Base-by-base conservation (phyloP, 1,140 invertebrate species). In the Drosophila sproati region DNA sequence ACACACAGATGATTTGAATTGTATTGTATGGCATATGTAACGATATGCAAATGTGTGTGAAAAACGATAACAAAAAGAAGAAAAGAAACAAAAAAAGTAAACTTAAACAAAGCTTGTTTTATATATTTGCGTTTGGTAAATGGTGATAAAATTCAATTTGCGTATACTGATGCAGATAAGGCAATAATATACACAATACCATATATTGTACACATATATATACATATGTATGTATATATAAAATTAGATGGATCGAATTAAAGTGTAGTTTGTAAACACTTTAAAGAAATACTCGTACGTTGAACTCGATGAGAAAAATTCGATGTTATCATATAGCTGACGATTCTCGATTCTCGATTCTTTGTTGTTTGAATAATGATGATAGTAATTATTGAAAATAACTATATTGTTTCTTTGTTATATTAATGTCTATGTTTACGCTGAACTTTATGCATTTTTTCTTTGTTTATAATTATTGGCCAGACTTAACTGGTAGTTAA, bases 21-120 rank as follows among this genome's bases (percentile, higher is more conserved):
- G 31, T 73, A 73, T 54, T 73, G 55, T 60, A 60, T 60, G 70
- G 63, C 32, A 68, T 68, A 67, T 73, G 70, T 73, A 73, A 73
- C 59, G 62, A 57, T 66, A 73, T 66, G 62, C 70, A 62, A 52
- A 50, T 64, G 68, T 64, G 68, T 71, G 61, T 43, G 31, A 57
- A 67, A 67, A 73, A 35, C 34, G 37, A 63, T 47, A 56, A 45
- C 31, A 57, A 56, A 29, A 52, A 32, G 35, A 57, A 47, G 7
- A 29, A 29, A 48, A 60, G 34, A 60, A 43, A 20, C 20, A 20
- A 56, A 57, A 55, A 28, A 55, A 54, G 34, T 47, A 39, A 73
- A 68, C 45, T 57, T 43, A 35, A 64, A 57, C 35, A 64, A 60
- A 68, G 56, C 70, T 73, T 73, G 63, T 73, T 73, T 67, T 73